Base-by-base conservation (phyloP, 2,797 vertebrate genomes). In the Siniperca obscura region DNA sequence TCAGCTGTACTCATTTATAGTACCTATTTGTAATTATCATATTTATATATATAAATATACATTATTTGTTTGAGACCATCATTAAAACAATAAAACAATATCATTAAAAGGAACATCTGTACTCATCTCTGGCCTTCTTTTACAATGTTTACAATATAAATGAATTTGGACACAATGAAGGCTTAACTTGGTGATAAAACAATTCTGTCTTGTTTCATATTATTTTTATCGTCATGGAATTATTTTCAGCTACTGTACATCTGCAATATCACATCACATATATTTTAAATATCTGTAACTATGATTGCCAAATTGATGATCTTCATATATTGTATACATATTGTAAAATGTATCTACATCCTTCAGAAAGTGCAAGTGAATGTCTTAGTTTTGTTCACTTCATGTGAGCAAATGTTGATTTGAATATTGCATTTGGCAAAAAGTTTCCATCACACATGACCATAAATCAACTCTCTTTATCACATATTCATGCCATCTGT, bases 401-500 rank as follows among this genome's bases (percentile, higher is more conserved):
- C 38, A 40, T 40, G 30, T 30, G 30, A 30, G 30, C 30, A 30
- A 30, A 30, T 30, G 30, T 30, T 30, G 30, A 30, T 30, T 30
- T 30, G 30, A 30, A 30, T 30, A 30, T 30, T 30, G 30, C 30
- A 30, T 30, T 30, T 30, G 30, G 30, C 30, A 30, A 30, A 30
- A 57, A 16, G 1, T 50, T 84, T 82, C 65, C 59, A 70, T 70
- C 68, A 70, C 14, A 22, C 3, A 11, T 2, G 6, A 65, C 65
- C 59, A 38, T 19, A 48, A 71, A 67, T 72, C 14, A 57, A 61
- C 61, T 74, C 4, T 50, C 21, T 48, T 87, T 85, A 87, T 87
- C 81, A 38, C 4, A 2, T 16, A 19, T 52, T 42, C n/a, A n/a
- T 11, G 5, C 46, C 91, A 89, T 34, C 86, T 92, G 91, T 40